phyloP scores from a whole-genome alignment of 2,888 invertebrate genomes.

The Thumatha senex region DNA sequence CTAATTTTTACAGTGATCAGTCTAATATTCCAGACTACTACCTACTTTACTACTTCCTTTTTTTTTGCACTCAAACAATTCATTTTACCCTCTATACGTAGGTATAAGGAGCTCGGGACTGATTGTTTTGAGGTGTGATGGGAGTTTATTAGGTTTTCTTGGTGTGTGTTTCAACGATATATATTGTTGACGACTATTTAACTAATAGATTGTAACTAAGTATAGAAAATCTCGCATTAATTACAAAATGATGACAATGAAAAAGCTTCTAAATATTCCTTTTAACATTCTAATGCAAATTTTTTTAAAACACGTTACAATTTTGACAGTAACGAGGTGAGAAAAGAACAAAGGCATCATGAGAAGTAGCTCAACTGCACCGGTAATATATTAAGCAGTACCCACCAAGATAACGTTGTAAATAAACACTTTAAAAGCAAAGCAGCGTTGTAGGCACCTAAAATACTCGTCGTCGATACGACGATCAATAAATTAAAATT shows the following conservation, averaged over 20 bases:
- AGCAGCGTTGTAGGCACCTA: conserved; percentile 72
- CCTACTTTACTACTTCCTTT: no score
- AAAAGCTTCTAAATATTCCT: conserved; percentile 13
- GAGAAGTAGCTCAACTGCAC: conserved; percentile 31
- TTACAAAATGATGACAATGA: conserved; percentile 13
- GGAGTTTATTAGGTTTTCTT: no score
- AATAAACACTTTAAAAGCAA: conserved; percentile 69
- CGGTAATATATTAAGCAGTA: conserved; percentile 41
- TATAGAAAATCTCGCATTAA: no score
- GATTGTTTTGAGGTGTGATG: no score
- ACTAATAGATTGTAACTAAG: no score
- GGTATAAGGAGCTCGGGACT: no score
- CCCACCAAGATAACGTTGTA: conserved; percentile 50
- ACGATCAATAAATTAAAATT: conserved; percentile 84
- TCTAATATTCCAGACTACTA: no score
- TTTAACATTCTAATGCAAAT: conserved; percentile 21
- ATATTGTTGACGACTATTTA: no score
- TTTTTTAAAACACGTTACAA: conserved; percentile 17
- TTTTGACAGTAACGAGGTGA: conserved; percentile 22
- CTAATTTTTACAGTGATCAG: no score
- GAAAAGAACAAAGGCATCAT: conserved; percentile 29
- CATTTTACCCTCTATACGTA: no score
- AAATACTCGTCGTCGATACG: conserved; percentile 79
- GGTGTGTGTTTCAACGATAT: no score
- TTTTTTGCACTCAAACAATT: no score